phyloP scores from a whole-genome alignment of 2,113 vertebrate genomes.

The Forbesichthys agassizii region DNA sequence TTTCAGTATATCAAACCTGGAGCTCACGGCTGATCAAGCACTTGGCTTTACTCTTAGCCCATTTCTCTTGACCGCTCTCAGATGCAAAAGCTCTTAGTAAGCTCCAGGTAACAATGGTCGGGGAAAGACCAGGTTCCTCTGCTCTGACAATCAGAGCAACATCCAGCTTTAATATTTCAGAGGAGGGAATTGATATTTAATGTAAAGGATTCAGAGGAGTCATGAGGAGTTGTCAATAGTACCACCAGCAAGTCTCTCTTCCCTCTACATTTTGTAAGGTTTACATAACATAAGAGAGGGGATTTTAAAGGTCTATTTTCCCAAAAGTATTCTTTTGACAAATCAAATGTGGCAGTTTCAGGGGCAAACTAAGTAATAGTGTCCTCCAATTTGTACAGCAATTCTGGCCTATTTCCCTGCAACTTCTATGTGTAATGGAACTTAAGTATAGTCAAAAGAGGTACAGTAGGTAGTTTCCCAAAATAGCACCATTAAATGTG shows the following conservation, averaged over 20 bases:
- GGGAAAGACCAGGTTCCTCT: conserved; percentile 39
- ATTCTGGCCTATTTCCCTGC: conserved; percentile 8
- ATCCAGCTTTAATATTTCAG: conserved; percentile 61
- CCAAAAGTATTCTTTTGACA: conserved; percentile 33
- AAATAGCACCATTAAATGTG: not conserved
- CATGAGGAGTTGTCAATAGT: conserved; percentile 49
- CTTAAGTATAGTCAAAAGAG: conserved; percentile 6
- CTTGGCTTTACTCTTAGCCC: conserved; percentile 54
- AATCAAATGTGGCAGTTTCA: conserved; percentile 56
- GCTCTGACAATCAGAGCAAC: conserved; percentile 39
- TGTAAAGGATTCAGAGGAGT: conserved; percentile 48
- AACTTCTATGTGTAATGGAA: conserved; percentile 27
- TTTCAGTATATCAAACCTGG: conserved; percentile 61
- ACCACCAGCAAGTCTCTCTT: conserved; percentile 38
- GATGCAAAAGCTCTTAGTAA: conserved; percentile 45
- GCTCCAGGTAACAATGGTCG: conserved; percentile 50
- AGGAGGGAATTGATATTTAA: conserved; percentile 56
- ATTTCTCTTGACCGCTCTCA: conserved; percentile 63
- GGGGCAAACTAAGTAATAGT: conserved; percentile 33
- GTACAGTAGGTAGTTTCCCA: not conserved
- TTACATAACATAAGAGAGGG: conserved; percentile 53
- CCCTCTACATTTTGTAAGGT: conserved; percentile 56
- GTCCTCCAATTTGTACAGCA: conserved; percentile 33
- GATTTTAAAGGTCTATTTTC: conserved; percentile 12
- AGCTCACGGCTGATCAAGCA: conserved; percentile 61